A percentile compares a stretch with the other conserved stretches of the same genome.
phyloP scores from a whole-genome alignment of 2,888 invertebrate species.

The Lycaena phlaeas region DNA sequence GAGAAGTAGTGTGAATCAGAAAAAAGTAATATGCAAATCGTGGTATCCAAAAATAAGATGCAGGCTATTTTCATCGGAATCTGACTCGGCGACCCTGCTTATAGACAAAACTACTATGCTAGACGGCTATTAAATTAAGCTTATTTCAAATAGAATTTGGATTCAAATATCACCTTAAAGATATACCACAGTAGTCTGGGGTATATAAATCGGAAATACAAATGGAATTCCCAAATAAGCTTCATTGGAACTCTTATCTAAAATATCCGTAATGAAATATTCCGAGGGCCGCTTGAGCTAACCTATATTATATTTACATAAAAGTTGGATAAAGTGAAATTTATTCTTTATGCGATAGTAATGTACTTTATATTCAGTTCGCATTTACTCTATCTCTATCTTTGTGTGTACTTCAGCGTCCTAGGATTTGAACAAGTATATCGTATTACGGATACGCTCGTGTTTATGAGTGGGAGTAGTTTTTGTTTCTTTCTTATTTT shows the following conservation, averaged over 20 bases:
- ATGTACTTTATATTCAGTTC: conserved; percentile 18
- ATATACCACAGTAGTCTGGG: neutral
- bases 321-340: conserved; percentile 17
- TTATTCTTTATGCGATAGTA: conserved; percentile 19
- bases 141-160: neutral
- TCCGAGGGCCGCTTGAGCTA: conserved; percentile 7
- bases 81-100: too few relatives aligned
- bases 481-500: too few relatives aligned
- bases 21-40: too few relatives aligned
- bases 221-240: conserved; percentile 6
- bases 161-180: neutral
- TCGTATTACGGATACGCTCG: neutral
- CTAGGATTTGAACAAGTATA: conserved; percentile 10
- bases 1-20: too few relatives aligned
- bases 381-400: conserved; percentile 18
- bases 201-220: conserved; percentile 4
- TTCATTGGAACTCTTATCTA: conserved; percentile 7
- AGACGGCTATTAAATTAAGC: too few relatives aligned
- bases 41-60: too few relatives aligned
- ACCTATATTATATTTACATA: conserved; percentile 19
- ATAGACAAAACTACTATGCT: too few relatives aligned
- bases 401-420: conserved; percentile 17
- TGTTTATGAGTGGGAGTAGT: too few relatives aligned
- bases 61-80: too few relatives aligned
- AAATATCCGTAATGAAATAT: conserved; percentile 10